Evolutionary conservation across 2,797 vertebrate species (phyloP), one percentile per base, ranked within the genome.

Genomic region (Sphaeramia orbicularis): DNA sequence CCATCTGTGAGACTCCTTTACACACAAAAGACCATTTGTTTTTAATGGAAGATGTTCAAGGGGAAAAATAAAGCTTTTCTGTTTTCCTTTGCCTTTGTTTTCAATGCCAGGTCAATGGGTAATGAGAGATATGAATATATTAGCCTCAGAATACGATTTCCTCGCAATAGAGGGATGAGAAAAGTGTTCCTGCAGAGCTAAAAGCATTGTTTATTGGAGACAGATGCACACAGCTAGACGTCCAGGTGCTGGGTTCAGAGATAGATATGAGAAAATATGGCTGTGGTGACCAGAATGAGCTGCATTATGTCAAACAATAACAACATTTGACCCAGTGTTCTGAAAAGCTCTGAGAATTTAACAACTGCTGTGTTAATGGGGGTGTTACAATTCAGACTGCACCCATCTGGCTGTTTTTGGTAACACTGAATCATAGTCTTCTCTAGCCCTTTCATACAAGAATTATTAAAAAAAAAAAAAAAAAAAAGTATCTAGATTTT

Each of bases 31-130:
- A 45, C 48, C 75, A 81, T 92, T 89, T 74, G 87, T 89, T 83
- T 91, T 91, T 88, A 85, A 89, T 87, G 73, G 71, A 82, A 73
- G 51, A 54, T 67, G 74, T 84, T 83, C 66, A 87, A 78, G 86
- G 75, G 36, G 21, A 19, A 75, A 47, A 60, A 61, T 66, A 58
- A 59, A 51, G 40, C 53, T 35, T 78, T 81, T 78, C 69, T 79
- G 16, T 72, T 42, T 44, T 59, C 43, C 49, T 14, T 74, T 45
- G 47, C 49, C 60, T 27, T 41, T 50, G n/a, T 71, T 77, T 91
- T 86, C 58, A 74, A 53, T 71, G 73, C 59, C 62, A 63, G 68
- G 50, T 65, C 64, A 75, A 37, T 32, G 56, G 64, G 63, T 74
- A 73, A 79, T 59, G 30, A 24, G 54, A 65, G 65, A 81, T 74